Evolutionary conservation across 2,113 vertebrate genomes (phyloP).

Genomic region (Toxostoma redivivum): DNA sequence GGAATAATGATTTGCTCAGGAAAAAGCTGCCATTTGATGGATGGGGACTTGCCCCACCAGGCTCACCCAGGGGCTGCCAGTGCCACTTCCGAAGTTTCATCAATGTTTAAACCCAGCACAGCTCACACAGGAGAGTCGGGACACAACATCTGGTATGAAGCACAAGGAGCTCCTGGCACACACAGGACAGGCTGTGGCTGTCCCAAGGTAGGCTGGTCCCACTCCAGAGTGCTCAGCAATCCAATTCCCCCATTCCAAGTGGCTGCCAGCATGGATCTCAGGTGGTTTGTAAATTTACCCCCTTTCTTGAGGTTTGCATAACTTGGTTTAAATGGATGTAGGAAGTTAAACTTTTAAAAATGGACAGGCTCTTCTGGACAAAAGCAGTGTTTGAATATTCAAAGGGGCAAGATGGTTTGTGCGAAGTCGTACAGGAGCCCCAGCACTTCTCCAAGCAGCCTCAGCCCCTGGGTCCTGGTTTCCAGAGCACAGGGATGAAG

Average conservation of each 20-base stretch:
- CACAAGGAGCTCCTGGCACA: fast-evolving
- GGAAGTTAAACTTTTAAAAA: neutral
- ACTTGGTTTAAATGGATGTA: neutral
- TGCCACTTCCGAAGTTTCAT: fast-evolving
- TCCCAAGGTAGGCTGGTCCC: fast-evolving
- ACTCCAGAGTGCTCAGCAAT: fast-evolving
- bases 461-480: fast-evolving
- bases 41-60: fast-evolving
- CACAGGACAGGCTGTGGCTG: fast-evolving
- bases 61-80: neutral
- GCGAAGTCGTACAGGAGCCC: fast-evolving
- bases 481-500: fast-evolving
- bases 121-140: fast-evolving
- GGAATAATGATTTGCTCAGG: fast-evolving
- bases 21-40: neutral
- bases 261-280: fast-evolving
- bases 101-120: fast-evolving
- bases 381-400: neutral
- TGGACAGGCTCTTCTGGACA: neutral
- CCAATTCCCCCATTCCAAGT: fast-evolving
- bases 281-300: neutral
- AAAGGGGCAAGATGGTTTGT: fast-evolving
- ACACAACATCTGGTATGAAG: fast-evolving
- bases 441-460: no score
- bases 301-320: neutral